Conservation (phyloP, 2,888 invertebrate species). For the Andrena trimmerana region DNA sequence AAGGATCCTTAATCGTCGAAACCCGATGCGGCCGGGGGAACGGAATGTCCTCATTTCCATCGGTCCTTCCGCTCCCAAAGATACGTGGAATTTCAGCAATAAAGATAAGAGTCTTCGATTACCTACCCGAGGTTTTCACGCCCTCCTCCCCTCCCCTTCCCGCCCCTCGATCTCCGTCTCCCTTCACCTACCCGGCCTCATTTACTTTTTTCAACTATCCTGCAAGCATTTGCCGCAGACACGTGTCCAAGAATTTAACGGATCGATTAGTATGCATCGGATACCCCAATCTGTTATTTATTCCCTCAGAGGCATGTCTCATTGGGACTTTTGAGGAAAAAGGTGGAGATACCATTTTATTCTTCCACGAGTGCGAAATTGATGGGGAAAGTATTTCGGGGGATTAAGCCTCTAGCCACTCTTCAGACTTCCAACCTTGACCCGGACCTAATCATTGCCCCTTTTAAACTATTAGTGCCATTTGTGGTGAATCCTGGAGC, state of each 20-base stretch:
- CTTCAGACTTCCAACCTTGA: background rate
- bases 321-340: background rate
- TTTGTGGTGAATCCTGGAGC: no score
- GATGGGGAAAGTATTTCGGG: no score
- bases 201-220: slow-evolving; percentile 35
- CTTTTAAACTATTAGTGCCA: background rate
- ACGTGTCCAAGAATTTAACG: slow-evolving; percentile 29
- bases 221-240: slow-evolving; percentile 46
- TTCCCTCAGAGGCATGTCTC: background rate
- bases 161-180: background rate
- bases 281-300: background rate
- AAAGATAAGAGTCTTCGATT: slow-evolving; percentile 80
- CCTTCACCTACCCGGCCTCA: background rate
- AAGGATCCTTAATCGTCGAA: slow-evolving; percentile 79
- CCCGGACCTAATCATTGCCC: background rate
- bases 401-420: background rate
- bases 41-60: slow-evolving; percentile 81
- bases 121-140: slow-evolving; percentile 55
- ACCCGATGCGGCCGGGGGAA: slow-evolving; percentile 75
- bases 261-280: background rate
- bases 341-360: background rate
- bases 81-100: slow-evolving; percentile 79
- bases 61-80: slow-evolving; percentile 73
- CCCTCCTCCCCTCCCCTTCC: slow-evolving; percentile 3
- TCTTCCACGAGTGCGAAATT: background rate